A percentile compares a stretch with the other conserved stretches of the same genome.
Conservation (phyloP, 2,888 invertebrate species). For the Philereme transversata region DNA sequence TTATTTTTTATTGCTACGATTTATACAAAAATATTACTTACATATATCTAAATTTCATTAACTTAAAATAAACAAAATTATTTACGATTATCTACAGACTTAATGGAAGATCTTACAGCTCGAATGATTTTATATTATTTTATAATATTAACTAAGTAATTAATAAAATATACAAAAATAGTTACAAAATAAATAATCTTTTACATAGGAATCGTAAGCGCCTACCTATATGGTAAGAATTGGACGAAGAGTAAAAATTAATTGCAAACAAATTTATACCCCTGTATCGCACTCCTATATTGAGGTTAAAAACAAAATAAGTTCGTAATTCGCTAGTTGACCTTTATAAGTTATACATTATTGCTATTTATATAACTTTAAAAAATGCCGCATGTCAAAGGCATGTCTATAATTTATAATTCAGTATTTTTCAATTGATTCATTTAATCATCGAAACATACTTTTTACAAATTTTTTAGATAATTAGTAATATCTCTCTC, state of each 20-base stretch:
- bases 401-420: constrained; percentile 12
- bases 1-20: constrained; percentile 65
- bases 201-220: constrained; percentile 69
- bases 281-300: no score
- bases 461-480: no score
- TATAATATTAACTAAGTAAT: constrained; percentile 52
- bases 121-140: constrained; percentile 51
- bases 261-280: background rate
- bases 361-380: constrained; percentile 5
- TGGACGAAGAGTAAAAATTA: constrained; percentile 42
- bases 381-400: constrained; percentile 1
- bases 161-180: constrained; percentile 76
- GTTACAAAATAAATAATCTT: constrained; percentile 80
- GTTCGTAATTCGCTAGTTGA: background rate
- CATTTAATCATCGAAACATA: no score
- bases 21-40: constrained; percentile 69
- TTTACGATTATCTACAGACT: constrained; percentile 71
- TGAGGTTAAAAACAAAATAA: no score
- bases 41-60: constrained; percentile 30
- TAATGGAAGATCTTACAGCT: constrained; percentile 71
- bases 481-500: no score
- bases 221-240: constrained; percentile 55
- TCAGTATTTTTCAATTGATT: constrained; percentile 14
- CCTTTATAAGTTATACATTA: constrained; percentile 13
- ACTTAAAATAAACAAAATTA: constrained; percentile 57